A percentile compares a stretch with the other conserved stretches of the same genome.
phyloP scores from a whole-genome alignment of 2,888 invertebrate species.

The Petrophora chlorosata region DNA sequence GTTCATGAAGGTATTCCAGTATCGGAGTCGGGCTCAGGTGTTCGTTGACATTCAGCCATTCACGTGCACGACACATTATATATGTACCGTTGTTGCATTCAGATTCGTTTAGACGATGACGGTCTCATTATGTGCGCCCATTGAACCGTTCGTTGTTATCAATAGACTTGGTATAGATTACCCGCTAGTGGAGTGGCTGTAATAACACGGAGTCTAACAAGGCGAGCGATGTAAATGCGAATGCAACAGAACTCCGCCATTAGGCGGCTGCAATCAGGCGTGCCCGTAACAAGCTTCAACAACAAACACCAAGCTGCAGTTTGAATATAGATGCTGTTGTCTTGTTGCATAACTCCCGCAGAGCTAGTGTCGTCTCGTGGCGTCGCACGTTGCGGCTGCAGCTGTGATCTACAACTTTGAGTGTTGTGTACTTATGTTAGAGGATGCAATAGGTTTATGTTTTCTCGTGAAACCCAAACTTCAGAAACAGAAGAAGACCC shows the following conservation, averaged over 20 bases:
- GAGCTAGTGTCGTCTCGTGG: background rate
- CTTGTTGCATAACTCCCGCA: conserved; percentile 18
- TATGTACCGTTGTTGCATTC: too few species aligned
- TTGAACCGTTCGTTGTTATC: conserved; percentile 10
- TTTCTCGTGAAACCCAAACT: too few species aligned
- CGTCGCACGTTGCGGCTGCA: background rate
- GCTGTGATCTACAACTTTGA: background rate
- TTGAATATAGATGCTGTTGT: conserved; percentile 19
- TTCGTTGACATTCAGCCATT: conserved; percentile 3
- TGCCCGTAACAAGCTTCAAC: conserved; percentile 24
- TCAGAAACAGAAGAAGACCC: too few species aligned
- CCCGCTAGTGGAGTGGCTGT: background rate
- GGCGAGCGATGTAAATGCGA: conserved; percentile 18
- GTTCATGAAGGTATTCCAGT: background rate
- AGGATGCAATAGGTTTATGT: too few species aligned
- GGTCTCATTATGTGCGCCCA: conserved; percentile 5
- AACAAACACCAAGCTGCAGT: conserved; percentile 20
- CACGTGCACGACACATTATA: background rate
- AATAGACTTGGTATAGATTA: conserved; percentile 6
- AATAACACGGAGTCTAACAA: conserved; percentile 4
- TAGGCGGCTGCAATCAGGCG: conserved; percentile 24
- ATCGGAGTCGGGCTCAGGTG: conserved; percentile 7
- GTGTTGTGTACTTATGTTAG: background rate
- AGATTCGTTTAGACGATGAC: too few species aligned
- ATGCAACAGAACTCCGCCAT: conserved; percentile 21